A percentile compares a stretch with the other conserved stretches of the same genome.
phyloP scores from a whole-genome alignment of 2,113 vertebrate species.

The Varanus komodoensis region DNA sequence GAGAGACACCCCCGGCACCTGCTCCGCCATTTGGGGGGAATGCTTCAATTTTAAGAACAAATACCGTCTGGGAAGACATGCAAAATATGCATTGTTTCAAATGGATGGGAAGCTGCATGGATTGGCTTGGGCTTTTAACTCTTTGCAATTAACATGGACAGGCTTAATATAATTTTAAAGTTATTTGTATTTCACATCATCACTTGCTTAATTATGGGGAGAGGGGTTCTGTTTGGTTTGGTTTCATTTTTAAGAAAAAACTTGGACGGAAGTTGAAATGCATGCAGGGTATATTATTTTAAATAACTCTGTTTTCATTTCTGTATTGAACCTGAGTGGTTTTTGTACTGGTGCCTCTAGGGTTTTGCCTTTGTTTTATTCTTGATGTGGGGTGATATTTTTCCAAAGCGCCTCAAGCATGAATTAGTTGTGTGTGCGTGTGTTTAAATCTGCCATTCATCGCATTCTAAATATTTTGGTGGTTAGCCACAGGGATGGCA shows the following conservation, averaged over 20 bases:
- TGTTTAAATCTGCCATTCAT: constrained; percentile 66
- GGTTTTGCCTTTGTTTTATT: constrained; percentile 71
- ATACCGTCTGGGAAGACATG: not conserved
- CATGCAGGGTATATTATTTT: not conserved
- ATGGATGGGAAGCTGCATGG: not conserved
- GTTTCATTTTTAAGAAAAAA: not conserved
- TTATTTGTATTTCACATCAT: not conserved
- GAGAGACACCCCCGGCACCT: not conserved
- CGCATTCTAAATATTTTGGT: constrained; percentile 60
- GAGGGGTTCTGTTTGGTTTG: no score
- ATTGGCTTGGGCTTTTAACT: not conserved
- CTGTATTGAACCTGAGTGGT: not conserved
- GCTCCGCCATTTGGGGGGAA: no score
- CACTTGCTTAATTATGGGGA: not conserved
- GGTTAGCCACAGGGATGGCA: constrained; percentile 72
- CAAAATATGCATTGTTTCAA: not conserved
- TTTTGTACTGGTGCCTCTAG: constrained; percentile 19
- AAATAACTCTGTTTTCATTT: not conserved
- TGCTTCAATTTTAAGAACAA: not conserved
- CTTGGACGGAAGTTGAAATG: not conserved
- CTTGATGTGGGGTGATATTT: constrained; percentile 54
- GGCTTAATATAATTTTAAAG: not conserved
- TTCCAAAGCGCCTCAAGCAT: constrained; percentile 69
- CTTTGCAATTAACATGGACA: not conserved
- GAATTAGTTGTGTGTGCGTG: constrained; percentile 50